Evolutionary conservation across 2,113 vertebrate genomes (phyloP).

Genomic region (Gobius niger): DNA sequence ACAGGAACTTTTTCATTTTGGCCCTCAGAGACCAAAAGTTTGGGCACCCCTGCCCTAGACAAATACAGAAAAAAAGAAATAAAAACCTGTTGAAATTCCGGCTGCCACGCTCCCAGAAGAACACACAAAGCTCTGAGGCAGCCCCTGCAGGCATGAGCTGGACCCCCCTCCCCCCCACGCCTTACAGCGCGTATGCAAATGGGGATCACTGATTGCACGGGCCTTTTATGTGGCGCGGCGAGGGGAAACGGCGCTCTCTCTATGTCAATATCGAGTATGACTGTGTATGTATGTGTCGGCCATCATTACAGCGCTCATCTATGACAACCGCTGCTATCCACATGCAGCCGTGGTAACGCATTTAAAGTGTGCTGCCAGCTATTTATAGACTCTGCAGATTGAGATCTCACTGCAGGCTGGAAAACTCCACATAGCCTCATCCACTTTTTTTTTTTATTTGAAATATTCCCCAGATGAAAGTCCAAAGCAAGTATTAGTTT

Average conservation of each 20-base stretch:
- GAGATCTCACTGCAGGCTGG: not conserved
- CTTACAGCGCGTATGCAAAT: slow-evolving; percentile 12
- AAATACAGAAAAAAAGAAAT: too few species aligned
- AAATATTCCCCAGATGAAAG: too few species aligned
- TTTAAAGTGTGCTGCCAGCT: not conserved
- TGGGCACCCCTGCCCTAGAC: too few species aligned
- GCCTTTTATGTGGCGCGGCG: slow-evolving; percentile 17
- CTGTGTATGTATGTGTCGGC: not conserved
- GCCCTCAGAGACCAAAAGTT: too few species aligned
- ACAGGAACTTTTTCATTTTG: too few species aligned
- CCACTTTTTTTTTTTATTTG: too few species aligned
- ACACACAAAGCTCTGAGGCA: slow-evolving; percentile 37
- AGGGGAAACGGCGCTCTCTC: slow-evolving; percentile 11
- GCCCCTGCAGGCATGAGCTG: slow-evolving; percentile 30
- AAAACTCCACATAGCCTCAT: too few species aligned
- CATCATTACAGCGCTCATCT: not conserved
- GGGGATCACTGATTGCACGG: slow-evolving; percentile 20
- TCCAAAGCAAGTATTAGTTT: too few species aligned
- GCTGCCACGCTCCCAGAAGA: slow-evolving; percentile 17
- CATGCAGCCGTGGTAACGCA: not conserved
- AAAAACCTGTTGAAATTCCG: not conserved
- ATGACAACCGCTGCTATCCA: not conserved
- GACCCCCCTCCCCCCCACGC: slow-evolving; percentile 13
- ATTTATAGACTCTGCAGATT: not conserved
- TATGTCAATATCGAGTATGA: slow-evolving; percentile 19